These are phyloP conservation scores for Notamacropus eugenii DNA, from an alignment of 2,797 vertebrate species.

Conservation along the genomic window DNA sequence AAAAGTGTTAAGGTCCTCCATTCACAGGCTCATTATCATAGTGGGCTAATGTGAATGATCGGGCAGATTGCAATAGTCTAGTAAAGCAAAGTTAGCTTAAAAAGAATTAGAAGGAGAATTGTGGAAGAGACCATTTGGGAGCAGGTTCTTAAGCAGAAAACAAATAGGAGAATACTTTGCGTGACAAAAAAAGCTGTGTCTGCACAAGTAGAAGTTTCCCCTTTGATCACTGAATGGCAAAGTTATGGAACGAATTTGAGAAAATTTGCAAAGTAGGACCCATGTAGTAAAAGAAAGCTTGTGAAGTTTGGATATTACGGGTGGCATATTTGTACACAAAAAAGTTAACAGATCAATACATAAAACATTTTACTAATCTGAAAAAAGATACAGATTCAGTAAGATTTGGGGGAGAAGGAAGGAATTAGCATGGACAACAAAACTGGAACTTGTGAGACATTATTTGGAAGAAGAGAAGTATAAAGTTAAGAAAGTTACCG, in stretches of 20 bases:
- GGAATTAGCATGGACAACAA: neutral
- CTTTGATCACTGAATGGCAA: neutral
- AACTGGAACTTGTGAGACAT: neutral
- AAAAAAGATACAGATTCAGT: neutral
- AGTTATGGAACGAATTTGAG: neutral
- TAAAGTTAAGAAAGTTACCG: neutral
- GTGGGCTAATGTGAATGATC: neutral
- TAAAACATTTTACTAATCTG: neutral
- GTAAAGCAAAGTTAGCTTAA: neutral
- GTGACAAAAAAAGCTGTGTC: neutral
- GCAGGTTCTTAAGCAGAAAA: neutral
- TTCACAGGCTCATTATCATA: neutral
- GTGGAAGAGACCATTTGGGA: neutral
- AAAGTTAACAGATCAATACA: neutral
- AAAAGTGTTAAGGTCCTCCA: neutral
- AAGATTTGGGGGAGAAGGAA: neutral
- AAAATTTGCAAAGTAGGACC: neutral
- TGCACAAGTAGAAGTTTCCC: neutral
- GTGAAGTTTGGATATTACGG: neutral
- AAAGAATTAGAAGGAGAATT: neutral
- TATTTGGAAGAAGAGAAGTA: neutral
- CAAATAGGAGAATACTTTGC: neutral
- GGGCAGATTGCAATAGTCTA: neutral
- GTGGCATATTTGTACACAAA: neutral
- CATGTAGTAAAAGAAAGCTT: neutral